These are phyloP conservation scores for Maccullochella peelii DNA, from an alignment of 2,113 vertebrate genomes.

Conservation along the genomic window DNA sequence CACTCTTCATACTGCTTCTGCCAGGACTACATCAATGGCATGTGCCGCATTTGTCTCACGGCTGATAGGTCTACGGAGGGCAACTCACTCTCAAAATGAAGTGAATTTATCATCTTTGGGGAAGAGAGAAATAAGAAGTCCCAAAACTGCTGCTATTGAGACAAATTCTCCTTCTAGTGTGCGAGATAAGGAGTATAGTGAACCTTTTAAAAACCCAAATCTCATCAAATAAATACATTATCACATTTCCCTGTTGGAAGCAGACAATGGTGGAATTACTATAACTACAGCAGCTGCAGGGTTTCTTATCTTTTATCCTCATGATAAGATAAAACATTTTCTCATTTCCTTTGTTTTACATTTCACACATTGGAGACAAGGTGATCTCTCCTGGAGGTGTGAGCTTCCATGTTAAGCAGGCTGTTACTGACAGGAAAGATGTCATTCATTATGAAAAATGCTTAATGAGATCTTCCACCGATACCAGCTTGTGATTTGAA, in stretches of 20 bases:
- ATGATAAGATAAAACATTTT: constrained; percentile 65
- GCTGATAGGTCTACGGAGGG: constrained; percentile 28
- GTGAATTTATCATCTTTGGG: constrained; percentile 47
- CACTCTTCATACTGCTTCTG: constrained; percentile 23
- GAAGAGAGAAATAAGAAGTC: background rate
- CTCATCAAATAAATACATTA: constrained; percentile 63
- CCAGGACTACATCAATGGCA: constrained; percentile 12
- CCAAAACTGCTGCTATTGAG: constrained; percentile 39
- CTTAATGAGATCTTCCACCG: constrained; percentile 69
- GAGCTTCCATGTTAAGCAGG: constrained; percentile 68
- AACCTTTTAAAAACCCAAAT: constrained; percentile 51
- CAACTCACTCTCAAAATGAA: constrained; percentile 42
- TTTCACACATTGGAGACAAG: constrained; percentile 63
- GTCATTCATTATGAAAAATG: constrained; percentile 76
- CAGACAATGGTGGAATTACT: constrained; percentile 43
- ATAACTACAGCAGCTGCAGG: constrained; percentile 36
- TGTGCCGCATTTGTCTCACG: constrained; percentile 27
- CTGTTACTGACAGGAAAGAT: constrained; percentile 56
- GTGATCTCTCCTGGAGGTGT: constrained; percentile 59
- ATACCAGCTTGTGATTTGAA: constrained; percentile 46
- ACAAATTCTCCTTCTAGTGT: constrained; percentile 21
- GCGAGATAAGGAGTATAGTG: constrained; percentile 37
- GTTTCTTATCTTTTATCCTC: constrained; percentile 60
- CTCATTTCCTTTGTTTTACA: constrained; percentile 75
- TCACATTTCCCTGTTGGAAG: constrained; percentile 43